Conservation (phyloP, 1,140 invertebrate genomes). For the Drosophila erecta region DNA sequence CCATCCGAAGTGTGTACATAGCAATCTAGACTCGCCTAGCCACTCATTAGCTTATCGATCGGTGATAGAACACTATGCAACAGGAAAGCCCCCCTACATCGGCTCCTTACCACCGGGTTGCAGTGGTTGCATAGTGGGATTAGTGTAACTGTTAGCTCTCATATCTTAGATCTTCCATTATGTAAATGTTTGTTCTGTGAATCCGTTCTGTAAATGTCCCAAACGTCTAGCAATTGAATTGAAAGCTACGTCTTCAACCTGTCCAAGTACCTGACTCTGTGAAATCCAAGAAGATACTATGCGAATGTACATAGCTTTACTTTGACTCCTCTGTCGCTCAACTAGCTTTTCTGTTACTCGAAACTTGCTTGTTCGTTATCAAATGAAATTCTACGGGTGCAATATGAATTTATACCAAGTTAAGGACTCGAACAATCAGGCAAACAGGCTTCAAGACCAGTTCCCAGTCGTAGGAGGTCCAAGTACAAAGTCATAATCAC, state of each 20-base stretch:
- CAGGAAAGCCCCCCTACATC: constrained; percentile 1
- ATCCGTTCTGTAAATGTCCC: constrained; percentile 44
- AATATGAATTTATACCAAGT: constrained; percentile 43
- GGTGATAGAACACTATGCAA: constrained; percentile 57
- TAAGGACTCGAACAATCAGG: constrained; percentile 41
- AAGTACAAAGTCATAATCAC: constrained; percentile 14
- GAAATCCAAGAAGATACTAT: constrained; percentile 14
- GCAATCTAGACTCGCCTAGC: constrained; percentile 16
- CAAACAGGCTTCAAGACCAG: constrained; percentile 42
- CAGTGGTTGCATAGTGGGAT: constrained; percentile 32
- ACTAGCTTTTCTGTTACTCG: constrained; percentile 13
- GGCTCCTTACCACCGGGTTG: not conserved
- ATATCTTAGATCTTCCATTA: constrained; percentile 79
- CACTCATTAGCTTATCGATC: constrained; percentile 53
- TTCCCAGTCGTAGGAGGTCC: constrained; percentile 2
- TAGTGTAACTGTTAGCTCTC: constrained; percentile 56
- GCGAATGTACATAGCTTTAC: constrained; percentile 30
- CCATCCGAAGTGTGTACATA: constrained; percentile 19
- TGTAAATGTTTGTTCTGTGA: constrained; percentile 28
- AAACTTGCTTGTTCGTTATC: constrained; percentile 1
- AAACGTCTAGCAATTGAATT: constrained; percentile 38
- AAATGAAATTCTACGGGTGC: constrained; percentile 35
- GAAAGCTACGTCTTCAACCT: constrained; percentile 75
- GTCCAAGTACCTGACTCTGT: constrained; percentile 73
- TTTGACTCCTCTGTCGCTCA: not conserved